Base-by-base conservation (phyloP, 30 jellyfish, hydroid and myxozoan genomes). In the Hydra vulgaris region DNA sequence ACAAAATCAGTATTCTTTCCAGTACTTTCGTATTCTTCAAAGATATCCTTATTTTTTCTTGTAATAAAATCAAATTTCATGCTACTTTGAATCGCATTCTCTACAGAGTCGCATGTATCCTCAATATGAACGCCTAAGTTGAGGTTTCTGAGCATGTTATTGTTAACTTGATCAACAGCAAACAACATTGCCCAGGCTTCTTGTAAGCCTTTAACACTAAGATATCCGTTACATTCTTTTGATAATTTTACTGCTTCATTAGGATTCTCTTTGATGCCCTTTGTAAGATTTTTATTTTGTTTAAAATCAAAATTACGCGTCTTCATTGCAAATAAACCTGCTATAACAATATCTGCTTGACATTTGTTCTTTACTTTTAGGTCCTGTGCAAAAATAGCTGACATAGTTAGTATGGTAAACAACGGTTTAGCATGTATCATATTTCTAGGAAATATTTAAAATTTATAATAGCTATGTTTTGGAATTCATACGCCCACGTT, bases 101-200 rank as follows among this genome's bases (percentile, higher is more conserved):
- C 74, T 15, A 73, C 76, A 25, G 82, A 70, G 27, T 23, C 70
- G 52, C 92, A 83, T 55, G 76, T 61, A 54, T 82, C 85, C 19
- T 26, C 19, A 17, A 88, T 88, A 66, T 88, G 89, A n/a, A 78
- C 83, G 7, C 80, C 87, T 17, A 88, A 55, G 20, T 78, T 84
- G 25, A 81, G 25, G 20, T 84, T 81, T 0, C 89, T 91, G 26
- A 88, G 56, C 15, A 88, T 70, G 66, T 78, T 73, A 55, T 73
- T 66, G 70, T 82, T 88, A 23, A 88, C 73, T 26, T 67, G 69
- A 15, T 26, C 24, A 20, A 82, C 96, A 25, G 96, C 88, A 76
- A 66, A 88, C 12, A 88, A 71, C 89, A 88, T 76, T 15, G 96
- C 89, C 25, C 83, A 4, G 15, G 94, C 92, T 26, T 81, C 91